Evolutionary conservation across 2,888 invertebrate genomes (phyloP).

Genomic region (Diloba caeruleocephala): DNA sequence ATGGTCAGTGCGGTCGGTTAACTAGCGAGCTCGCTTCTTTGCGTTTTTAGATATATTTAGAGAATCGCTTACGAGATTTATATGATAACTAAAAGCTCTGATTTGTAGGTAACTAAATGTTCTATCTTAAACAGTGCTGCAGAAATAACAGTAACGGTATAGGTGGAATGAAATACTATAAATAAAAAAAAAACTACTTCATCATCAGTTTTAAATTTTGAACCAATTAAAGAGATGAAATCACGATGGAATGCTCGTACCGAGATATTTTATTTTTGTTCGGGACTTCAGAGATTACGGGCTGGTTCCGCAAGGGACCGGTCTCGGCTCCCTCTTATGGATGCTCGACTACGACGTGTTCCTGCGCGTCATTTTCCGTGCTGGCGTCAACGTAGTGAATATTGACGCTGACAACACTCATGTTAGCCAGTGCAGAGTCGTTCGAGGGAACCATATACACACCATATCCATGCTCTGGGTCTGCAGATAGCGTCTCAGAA

Average conservation of each 20-base stretch:
- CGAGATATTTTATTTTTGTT: neutral
- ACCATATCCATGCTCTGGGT: too few relatives aligned
- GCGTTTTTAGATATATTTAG: too few relatives aligned
- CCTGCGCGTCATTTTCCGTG: too few relatives aligned
- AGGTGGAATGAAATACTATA: conserved; percentile 29
- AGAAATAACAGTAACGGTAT: conserved; percentile 12
- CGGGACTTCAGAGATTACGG: neutral
- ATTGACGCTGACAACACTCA: too few relatives aligned
- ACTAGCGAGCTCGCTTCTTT: neutral
- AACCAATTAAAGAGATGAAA: too few relatives aligned
- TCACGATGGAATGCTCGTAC: too few relatives aligned
- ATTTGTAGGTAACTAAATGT: conserved; percentile 4
- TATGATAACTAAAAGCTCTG: neutral
- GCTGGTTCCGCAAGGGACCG: neutral
- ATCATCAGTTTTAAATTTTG: neutral
- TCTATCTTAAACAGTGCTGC: conserved; percentile 19
- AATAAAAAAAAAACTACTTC: conserved; percentile 3
- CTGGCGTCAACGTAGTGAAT: too few relatives aligned
- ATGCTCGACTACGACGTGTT: too few relatives aligned
- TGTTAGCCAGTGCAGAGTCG: too few relatives aligned
- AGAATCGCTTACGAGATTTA: neutral
- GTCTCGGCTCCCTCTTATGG: too few relatives aligned
- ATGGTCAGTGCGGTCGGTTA: neutral
- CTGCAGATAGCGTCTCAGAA: too few relatives aligned
- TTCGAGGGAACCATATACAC: too few relatives aligned